A percentile compares a stretch with the other conserved stretches of the same genome.
Evolutionary conservation across 2,797 vertebrate genomes (phyloP).

Genomic region (Sebastes trivittatus): DNA sequence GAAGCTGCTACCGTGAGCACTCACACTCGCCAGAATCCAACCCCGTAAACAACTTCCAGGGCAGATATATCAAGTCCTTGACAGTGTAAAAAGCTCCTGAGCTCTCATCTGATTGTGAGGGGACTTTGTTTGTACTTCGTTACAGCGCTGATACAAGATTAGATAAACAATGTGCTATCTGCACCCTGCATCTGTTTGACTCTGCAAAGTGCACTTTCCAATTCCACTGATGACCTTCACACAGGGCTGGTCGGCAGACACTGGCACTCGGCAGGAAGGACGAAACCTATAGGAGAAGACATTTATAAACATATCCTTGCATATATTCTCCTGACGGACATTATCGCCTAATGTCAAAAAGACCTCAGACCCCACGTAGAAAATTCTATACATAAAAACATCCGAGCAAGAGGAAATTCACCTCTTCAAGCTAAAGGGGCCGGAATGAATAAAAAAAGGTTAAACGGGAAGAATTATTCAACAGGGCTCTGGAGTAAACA

Average conservation of each 20-base stretch:
- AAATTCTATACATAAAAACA: slow-evolving; percentile 16
- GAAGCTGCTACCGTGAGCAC: background rate
- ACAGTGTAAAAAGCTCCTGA: slow-evolving; percentile 70
- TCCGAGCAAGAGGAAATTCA: background rate
- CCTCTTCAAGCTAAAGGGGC: slow-evolving; percentile 1
- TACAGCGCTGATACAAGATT: slow-evolving; percentile 84
- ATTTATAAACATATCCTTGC: slow-evolving; percentile 8
- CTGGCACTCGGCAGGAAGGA: slow-evolving; percentile 52
- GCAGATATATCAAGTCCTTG: slow-evolving; percentile 80
- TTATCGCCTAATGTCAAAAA: slow-evolving; percentile 40
- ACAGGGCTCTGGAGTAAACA: background rate
- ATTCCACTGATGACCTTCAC: slow-evolving; percentile 84
- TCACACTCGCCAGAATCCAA: slow-evolving; percentile 29
- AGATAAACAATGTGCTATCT: slow-evolving; percentile 83
- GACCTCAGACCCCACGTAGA: slow-evolving; percentile 5
- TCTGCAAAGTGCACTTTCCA: slow-evolving; percentile 79
- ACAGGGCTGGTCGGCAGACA: slow-evolving; percentile 53
- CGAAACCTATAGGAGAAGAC: slow-evolving; percentile 20
- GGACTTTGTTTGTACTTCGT: slow-evolving; percentile 84
- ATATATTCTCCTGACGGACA: slow-evolving; percentile 18
- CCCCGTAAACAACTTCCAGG: slow-evolving; percentile 53
- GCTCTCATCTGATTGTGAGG: slow-evolving; percentile 78
- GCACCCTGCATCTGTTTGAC: slow-evolving; percentile 78
- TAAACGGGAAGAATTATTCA: slow-evolving; percentile 47
- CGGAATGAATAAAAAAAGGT: slow-evolving; percentile 38